A percentile compares a stretch with the other conserved stretches of the same genome.
These are phyloP conservation scores for Idaea dimidiata DNA, from an alignment of 2,888 invertebrate genomes.

Conservation along the genomic window DNA sequence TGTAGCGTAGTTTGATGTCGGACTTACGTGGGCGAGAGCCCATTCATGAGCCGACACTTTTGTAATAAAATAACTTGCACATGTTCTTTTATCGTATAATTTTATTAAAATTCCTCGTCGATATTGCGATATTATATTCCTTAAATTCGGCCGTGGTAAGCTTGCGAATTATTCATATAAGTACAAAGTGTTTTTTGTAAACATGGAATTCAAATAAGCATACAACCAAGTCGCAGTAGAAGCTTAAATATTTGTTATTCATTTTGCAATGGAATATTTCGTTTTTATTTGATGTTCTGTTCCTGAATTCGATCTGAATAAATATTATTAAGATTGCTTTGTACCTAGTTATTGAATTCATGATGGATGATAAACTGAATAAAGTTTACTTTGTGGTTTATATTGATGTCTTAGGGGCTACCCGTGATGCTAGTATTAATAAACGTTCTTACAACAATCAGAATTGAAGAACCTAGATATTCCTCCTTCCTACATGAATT, in stretches of 20 bases:
- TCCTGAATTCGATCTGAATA: neutral
- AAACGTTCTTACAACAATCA: neutral
- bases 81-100: conserved; percentile 33
- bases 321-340: neutral
- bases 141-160: neutral
- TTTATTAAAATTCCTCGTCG: conserved; percentile 18
- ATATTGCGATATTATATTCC: neutral
- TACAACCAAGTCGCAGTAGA: neutral
- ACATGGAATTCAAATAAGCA: neutral
- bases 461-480: neutral
- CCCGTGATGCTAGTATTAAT: neutral
- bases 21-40: conserved; percentile 41
- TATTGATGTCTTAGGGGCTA: neutral
- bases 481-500: too few species aligned
- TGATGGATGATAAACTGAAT: neutral
- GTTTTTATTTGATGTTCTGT: neutral
- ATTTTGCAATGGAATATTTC: neutral
- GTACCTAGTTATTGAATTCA: neutral
- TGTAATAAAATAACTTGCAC: conserved; percentile 44
- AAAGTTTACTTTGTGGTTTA: neutral
- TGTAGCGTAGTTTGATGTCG: conserved; percentile 15
- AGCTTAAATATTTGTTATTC: conserved; percentile 1
- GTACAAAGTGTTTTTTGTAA: neutral
- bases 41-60: conserved; percentile 53
- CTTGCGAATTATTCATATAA: neutral